Percentiles rank a stretch among this genome's conserved stretches.
These are phyloP conservation scores for Morinoia aosen DNA, from an alignment of 2,888 invertebrate species.

Conservation along the genomic window DNA sequence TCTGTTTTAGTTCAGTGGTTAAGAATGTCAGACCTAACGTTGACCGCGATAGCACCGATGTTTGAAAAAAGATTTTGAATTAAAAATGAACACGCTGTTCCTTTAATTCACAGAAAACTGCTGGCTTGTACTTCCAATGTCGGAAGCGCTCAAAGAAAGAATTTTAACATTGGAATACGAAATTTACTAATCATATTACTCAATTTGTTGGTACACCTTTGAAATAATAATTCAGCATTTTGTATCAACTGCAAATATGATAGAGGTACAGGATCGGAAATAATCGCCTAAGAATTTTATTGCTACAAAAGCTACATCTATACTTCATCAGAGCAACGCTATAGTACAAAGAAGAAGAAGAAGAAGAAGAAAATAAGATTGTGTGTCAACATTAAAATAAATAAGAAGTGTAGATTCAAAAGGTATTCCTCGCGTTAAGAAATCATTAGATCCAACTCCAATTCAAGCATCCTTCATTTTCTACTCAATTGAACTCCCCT, in stretches of 20 bases:
- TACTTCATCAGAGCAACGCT: background rate
- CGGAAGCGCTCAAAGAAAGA: background rate
- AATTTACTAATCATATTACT: background rate
- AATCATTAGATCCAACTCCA: background rate
- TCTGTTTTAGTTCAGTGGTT: background rate
- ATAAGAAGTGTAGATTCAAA: background rate
- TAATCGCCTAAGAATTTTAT: background rate
- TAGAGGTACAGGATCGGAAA: background rate
- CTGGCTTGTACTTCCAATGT: background rate
- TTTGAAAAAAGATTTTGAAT: background rate
- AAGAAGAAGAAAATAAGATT: background rate
- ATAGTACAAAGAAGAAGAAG: background rate
- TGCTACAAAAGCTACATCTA: background rate
- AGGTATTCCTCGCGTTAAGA: background rate
- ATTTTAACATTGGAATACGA: background rate
- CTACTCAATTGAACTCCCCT: background rate
- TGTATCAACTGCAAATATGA: background rate
- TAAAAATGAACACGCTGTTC: background rate
- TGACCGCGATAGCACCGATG: background rate
- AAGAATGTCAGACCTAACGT: background rate
- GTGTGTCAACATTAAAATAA: background rate
- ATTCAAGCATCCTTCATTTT: background rate
- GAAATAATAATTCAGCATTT: background rate
- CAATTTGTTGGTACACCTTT: background rate
- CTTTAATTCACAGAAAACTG: background rate